Conservation (phyloP, 1,140 invertebrate genomes). For the Aphelenchoides fujianensis region DNA sequence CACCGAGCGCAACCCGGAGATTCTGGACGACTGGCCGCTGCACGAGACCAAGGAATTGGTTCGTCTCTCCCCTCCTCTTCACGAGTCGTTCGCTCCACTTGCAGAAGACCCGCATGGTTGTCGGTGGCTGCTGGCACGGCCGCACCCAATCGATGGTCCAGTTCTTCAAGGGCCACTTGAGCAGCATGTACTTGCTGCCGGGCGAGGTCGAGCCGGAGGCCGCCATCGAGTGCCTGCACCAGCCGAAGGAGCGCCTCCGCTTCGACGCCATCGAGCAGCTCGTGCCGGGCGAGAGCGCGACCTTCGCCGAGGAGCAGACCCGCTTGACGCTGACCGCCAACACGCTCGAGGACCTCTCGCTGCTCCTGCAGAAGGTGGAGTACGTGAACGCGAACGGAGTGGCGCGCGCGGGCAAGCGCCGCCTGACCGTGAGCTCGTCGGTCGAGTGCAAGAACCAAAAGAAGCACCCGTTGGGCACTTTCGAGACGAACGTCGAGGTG, state of each 20-base stretch:
- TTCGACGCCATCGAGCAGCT: conserved; percentile 30
- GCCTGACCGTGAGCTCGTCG: conserved; percentile 31
- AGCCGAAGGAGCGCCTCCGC: conserved; percentile 33
- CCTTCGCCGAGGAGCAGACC: conserved; percentile 35
- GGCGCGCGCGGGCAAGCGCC: conserved; percentile 38
- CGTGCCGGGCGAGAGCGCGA: conserved; percentile 25
- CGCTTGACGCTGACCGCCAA: conserved; percentile 34
- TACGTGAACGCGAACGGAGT: conserved; percentile 42
- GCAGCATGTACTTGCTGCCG: conserved; percentile 45
- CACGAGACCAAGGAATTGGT: conserved; percentile 82
- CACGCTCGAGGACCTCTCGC: conserved; percentile 38
- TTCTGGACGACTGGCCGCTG: conserved; percentile 98
- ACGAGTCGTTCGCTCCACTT: not conserved
- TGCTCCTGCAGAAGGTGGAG: conserved; percentile 48
- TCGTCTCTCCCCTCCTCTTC: not conserved
- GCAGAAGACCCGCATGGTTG: conserved; percentile 82
- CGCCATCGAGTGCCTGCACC: conserved; percentile 52
- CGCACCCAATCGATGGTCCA: conserved; percentile 52
- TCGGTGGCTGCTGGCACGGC: conserved; percentile 97
- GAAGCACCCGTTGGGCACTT: conserved; percentile 35
- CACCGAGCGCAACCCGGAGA: conserved; percentile 72
- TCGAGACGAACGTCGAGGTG: conserved; percentile 40
- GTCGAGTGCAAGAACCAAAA: conserved; percentile 42
- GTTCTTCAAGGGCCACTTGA: conserved; percentile 56
- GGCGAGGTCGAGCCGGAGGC: conserved; percentile 44